Base-by-base conservation (phyloP, 2,797 vertebrate genomes). In the Lateolabrax maculatus region DNA sequence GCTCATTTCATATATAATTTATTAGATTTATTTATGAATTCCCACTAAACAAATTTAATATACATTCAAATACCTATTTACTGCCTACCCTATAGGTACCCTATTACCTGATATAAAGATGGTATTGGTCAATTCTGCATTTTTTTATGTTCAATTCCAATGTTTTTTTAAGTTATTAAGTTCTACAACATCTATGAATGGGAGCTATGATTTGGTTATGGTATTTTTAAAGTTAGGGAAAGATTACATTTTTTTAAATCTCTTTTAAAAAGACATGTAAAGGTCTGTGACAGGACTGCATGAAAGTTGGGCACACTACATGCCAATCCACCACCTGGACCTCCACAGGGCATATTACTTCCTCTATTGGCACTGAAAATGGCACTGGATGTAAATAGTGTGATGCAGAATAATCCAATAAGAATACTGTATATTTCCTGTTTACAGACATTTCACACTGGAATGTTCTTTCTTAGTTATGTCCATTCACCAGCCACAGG, bases 351-450 rank as follows among this genome's bases (percentile, higher is more conserved):
- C 15, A 31, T n/a, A 25, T 43, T 65, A 5, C 37, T 36, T 70
- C 51, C 66, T 63, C 39, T 29, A 37, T 5, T 39, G 58, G 61
- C 44, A 57, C 9, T 44, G 46, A 61, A 8, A 27, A 51, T 25
- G 25, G 3, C 36, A 12, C 2, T 66, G 3, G 12, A n/a, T 58
- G 16, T 70, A 29, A 12, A 6, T 1, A 29, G 34, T 52, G 62
- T 67, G n/a, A 9, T 61, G 16, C 29, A 23, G 23, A 79, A 61
- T 19, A n/a, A 53, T 23, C 19, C 55, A 67, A 10, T 52, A 37
- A 13, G 0, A 53, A 61, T 12, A 56, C 5, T 9, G 19, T 2
- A 23, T 46, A 19, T 37, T 34, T 79, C 31, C 15, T 57, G 21
- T 25, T 41, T n/a, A 31, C 43, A 9, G 58, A 31, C n/a, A 16